phyloP scores from a whole-genome alignment of 2,113 vertebrate species.

The Phyllopteryx taeniolatus region DNA sequence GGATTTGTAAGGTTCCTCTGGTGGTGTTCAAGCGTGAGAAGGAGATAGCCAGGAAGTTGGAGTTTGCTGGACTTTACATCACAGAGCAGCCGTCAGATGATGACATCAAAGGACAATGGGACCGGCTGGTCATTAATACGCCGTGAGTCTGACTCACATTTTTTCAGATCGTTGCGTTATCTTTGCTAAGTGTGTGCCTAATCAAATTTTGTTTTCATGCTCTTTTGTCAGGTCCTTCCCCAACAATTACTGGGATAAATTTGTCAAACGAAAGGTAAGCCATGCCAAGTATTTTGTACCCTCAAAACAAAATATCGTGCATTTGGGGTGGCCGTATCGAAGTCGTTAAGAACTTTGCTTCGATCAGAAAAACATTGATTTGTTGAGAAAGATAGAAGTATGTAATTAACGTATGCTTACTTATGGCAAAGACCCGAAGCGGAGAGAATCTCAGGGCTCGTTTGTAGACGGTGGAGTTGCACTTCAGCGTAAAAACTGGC shows the following conservation, averaged over 20 bases:
- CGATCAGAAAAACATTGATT: too few species aligned
- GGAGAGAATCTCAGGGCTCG: too few species aligned
- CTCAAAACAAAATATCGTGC: not conserved
- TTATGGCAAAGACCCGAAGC: too few species aligned
- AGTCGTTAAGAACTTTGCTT: not conserved
- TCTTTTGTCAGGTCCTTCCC: slow-evolving; percentile 85
- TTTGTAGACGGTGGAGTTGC: too few species aligned
- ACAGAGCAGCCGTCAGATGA: slow-evolving; percentile 97
- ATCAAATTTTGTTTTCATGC: not conserved
- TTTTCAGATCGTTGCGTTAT: not conserved
- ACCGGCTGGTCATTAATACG: slow-evolving; percentile 94
- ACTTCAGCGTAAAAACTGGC: too few species aligned
- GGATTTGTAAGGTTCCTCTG: slow-evolving; percentile 82
- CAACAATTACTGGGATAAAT: slow-evolving; percentile 99
- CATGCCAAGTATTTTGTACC: slow-evolving; percentile 14
- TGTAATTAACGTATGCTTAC: too few species aligned
- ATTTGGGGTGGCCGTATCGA: not conserved
- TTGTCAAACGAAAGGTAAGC: slow-evolving; percentile 95
- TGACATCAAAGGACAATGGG: slow-evolving; percentile 98
- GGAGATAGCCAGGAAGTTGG: slow-evolving; percentile 93
- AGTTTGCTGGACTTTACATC: slow-evolving; percentile 96
- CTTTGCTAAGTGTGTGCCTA: not conserved
- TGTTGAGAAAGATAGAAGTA: too few species aligned
- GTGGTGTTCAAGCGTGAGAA: slow-evolving; percentile 98
- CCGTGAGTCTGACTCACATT: slow-evolving; percentile 76